Evolutionary conservation across 2,113 vertebrate genomes (phyloP).

Genomic region (Ibidorhyncha struthersii): DNA sequence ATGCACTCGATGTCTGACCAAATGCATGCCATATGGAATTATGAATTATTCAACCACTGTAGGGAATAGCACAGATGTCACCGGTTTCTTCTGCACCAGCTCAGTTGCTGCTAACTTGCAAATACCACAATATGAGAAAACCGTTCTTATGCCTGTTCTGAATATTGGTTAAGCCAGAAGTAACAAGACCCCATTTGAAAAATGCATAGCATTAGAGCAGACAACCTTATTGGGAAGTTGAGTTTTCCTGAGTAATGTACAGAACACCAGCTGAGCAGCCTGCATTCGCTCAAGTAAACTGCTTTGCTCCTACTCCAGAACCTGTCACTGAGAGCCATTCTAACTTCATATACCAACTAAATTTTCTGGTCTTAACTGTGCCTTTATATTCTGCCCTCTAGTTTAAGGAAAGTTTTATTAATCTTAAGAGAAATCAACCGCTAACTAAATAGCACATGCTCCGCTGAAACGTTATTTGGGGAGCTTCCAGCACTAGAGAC

Average conservation of each 20-base stretch:
- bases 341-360: neutral
- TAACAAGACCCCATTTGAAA: neutral
- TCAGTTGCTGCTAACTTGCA: neutral
- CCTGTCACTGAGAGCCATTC: neutral
- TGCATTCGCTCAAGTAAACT: neutral
- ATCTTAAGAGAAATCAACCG: neutral
- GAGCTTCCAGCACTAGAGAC: neutral
- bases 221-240: neutral
- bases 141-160: neutral
- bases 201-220: neutral
- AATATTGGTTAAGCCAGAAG: neutral
- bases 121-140: neutral
- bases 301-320: neutral
- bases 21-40: neutral
- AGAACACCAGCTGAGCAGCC: neutral
- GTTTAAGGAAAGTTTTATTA: neutral
- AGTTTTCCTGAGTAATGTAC: neutral
- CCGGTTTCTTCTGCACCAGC: neutral
- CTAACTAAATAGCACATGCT: neutral
- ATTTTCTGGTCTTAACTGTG: neutral
- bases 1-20: neutral
- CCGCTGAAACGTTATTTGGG: neutral
- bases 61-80: slow-evolving; percentile 23
- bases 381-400: neutral
- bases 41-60: slow-evolving; percentile 25